Percentiles rank a stretch among this genome's conserved stretches.
Conservation (phyloP, 1,140 invertebrate species). For the Apis mellifera region Amel_HAv3.1 CM009933.2:11009501-11010000, state of each 20-base stretch:
- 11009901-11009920: constrained; percentile 1
- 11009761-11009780: constrained; percentile 71
- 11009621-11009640: constrained; percentile 31
- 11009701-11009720: constrained; percentile 65
- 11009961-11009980: constrained; percentile 21
- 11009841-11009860: too few species aligned
- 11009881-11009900: constrained; percentile 1
- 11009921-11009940: background rate
- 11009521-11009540: too few species aligned
- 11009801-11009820: constrained; percentile 46
- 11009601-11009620: background rate
- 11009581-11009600: background rate
- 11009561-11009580: too few species aligned
- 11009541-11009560: too few species aligned
- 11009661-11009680: constrained; percentile 75
- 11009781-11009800: constrained; percentile 66
- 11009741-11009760: constrained; percentile 47
- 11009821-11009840: constrained; percentile 44
- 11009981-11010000: background rate
- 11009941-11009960: background rate
- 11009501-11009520: too few species aligned
- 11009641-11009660: constrained; percentile 67
- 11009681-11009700: constrained; percentile 59
- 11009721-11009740: constrained; percentile 55
- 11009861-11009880: too few species aligned